phyloP scores from a whole-genome alignment of 2,888 invertebrate species.

The Torymus tubicola region DNA sequence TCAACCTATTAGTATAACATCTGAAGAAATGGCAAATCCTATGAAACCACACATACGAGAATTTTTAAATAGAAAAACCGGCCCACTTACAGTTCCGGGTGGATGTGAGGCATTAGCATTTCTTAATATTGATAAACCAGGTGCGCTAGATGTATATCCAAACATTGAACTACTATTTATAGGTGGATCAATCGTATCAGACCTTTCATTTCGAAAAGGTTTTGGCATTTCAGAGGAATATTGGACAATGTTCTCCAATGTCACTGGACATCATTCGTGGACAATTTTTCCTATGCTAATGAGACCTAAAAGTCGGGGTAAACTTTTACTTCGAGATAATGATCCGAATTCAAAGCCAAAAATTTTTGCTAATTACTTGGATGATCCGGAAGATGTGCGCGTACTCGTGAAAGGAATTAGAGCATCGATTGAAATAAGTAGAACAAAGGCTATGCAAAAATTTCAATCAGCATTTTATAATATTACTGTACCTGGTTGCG shows the following conservation, averaged over 20 bases:
- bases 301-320: constrained; percentile 84
- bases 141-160: constrained; percentile 79
- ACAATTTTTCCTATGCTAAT: constrained; percentile 82
- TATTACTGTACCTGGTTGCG: constrained; percentile 79
- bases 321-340: constrained; percentile 80
- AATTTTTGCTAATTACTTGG: constrained; percentile 84
- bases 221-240: constrained; percentile 80
- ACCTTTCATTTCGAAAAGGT: constrained; percentile 77
- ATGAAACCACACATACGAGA: constrained; percentile 70
- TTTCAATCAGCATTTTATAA: constrained; percentile 79
- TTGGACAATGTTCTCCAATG: constrained; percentile 79
- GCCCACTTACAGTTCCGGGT: constrained; percentile 82
- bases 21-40: constrained; percentile 54
- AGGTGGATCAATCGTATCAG: constrained; percentile 78
- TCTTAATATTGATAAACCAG: constrained; percentile 80
- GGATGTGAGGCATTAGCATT: constrained; percentile 84
- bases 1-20: constrained; percentile 61
- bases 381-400: constrained; percentile 81
- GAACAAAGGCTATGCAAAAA: constrained; percentile 80
- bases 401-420: constrained; percentile 81
- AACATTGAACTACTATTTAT: constrained; percentile 83
- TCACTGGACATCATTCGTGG: constrained; percentile 79
- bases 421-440: constrained; percentile 79
- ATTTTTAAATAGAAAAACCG: constrained; percentile 78
- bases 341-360: constrained; percentile 83